These are phyloP conservation scores for Stichodactyla helianthus DNA, from an alignment of 64 coral and sea anemone species.

Conservation along the genomic window DNA sequence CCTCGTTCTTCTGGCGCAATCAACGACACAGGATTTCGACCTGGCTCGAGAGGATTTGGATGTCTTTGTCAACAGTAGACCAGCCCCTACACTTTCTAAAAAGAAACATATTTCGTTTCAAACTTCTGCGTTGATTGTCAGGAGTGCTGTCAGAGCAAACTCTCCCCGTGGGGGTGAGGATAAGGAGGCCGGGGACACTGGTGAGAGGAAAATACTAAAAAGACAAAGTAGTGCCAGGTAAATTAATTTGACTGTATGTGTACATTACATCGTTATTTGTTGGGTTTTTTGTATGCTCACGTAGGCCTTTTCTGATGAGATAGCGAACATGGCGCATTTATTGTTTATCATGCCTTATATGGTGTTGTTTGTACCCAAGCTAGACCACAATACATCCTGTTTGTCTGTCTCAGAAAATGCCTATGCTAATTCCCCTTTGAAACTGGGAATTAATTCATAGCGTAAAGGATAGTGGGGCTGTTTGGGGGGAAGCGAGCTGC, in stretches of 20 bases:
- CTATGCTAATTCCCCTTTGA: too few species aligned
- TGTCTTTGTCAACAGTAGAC: slow-evolving; percentile 28
- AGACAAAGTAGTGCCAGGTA: not conserved
- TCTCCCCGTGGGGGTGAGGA: slow-evolving; percentile 18
- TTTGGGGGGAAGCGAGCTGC: too few species aligned
- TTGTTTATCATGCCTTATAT: too few species aligned
- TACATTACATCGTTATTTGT: not conserved
- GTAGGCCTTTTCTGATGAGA: too few species aligned
- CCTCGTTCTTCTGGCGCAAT: slow-evolving; percentile 30
- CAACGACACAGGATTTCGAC: slow-evolving; percentile 58
- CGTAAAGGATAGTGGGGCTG: too few species aligned
- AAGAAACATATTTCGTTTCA: slow-evolving; percentile 59
- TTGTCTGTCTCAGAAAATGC: too few species aligned
- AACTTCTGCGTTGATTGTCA: slow-evolving; percentile 49
- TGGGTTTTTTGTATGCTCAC: too few species aligned
- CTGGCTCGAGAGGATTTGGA: slow-evolving; percentile 47
- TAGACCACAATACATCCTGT: too few species aligned
- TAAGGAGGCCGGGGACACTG: not conserved
- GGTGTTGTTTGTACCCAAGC: too few species aligned
- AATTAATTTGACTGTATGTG: not conserved
- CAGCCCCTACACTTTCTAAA: not conserved
- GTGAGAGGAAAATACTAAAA: not conserved
- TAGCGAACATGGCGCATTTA: too few species aligned
- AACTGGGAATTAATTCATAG: too few species aligned
- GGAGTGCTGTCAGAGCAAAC: slow-evolving; percentile 16